Conservation (phyloP, 2,888 invertebrate species). For the Coleophora deauratella region DNA sequence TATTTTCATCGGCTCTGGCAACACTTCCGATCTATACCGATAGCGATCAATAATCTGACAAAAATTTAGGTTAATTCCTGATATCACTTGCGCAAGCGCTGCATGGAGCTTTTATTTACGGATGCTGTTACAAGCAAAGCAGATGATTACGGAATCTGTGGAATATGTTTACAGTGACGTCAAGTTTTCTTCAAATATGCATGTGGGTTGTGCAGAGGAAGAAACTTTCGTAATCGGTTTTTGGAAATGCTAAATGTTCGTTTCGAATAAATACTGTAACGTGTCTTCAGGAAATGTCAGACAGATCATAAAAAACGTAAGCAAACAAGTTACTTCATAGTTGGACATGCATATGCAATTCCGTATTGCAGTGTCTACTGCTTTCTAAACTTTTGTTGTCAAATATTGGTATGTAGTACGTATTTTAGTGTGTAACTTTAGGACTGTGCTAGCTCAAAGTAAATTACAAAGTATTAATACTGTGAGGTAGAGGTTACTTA, state of each 20-base stretch:
- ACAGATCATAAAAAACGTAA: no score
- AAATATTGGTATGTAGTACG: no score
- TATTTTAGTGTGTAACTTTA: no score
- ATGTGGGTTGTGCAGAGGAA: no score
- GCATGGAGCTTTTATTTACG: conserved; percentile 35
- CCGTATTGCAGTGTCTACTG: no score
- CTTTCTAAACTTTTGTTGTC: no score
- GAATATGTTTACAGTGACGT: conserved; percentile 10
- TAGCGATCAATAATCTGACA: conserved; percentile 46
- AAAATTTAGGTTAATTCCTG: conserved; percentile 63
- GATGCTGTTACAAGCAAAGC: conserved; percentile 31
- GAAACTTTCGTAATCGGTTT: background rate
- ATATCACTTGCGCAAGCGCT: conserved; percentile 45
- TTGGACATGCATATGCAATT: no score
- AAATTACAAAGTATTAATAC: no score
- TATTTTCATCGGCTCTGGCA: conserved; percentile 8
- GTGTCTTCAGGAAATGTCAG: no score
- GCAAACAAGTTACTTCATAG: no score
- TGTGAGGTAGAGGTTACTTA: no score
- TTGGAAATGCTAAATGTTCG: background rate
- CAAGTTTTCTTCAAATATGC: background rate
- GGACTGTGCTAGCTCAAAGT: no score
- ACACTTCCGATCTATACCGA: conserved; percentile 32
- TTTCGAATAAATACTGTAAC: background rate
- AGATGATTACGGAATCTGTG: conserved; percentile 25